These are phyloP conservation scores for Drosophila flavopinicola DNA, from an alignment of 2,888 invertebrate genomes.

Conservation along the genomic window DNA sequence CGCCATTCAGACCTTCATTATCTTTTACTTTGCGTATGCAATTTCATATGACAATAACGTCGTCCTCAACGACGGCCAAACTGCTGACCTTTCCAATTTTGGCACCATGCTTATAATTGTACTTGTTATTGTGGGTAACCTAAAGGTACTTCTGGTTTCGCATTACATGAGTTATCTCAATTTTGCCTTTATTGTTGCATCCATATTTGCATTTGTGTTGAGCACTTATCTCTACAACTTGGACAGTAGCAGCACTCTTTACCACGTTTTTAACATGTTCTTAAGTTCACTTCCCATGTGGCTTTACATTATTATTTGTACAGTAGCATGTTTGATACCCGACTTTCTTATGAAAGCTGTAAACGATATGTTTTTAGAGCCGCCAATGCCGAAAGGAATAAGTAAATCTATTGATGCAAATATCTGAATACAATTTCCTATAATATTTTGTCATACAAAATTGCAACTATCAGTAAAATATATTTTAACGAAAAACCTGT, in stretches of 20 bases:
- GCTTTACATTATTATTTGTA: slow-evolving; percentile 85
- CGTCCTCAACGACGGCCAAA: slow-evolving; percentile 84
- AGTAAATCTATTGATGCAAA: slow-evolving; percentile 1
- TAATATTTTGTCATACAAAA: too few species aligned
- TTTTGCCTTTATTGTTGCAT: slow-evolving; percentile 85
- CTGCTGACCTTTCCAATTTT: slow-evolving; percentile 85
- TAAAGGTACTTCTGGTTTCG: slow-evolving; percentile 87
- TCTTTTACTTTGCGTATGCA: slow-evolving; percentile 86
- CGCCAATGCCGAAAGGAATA: background rate
- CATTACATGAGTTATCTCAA: slow-evolving; percentile 86
- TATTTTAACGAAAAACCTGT: background rate
- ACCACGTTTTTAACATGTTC: slow-evolving; percentile 86
- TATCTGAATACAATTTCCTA: background rate
- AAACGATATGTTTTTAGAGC: slow-evolving; percentile 59
- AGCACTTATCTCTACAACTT: slow-evolving; percentile 86
- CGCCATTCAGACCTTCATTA: slow-evolving; percentile 87
- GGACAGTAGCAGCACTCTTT: slow-evolving; percentile 85
- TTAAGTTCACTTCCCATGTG: slow-evolving; percentile 86
- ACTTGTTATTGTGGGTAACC: slow-evolving; percentile 86
- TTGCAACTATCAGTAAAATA: background rate
- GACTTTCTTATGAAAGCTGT: slow-evolving; percentile 83
- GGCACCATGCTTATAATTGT: slow-evolving; percentile 87
- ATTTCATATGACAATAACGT: slow-evolving; percentile 84
- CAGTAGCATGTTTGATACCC: slow-evolving; percentile 86
- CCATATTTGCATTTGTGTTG: too few species aligned